Conservation (phyloP, 2,888 invertebrate genomes). For the Encarsia formosa region DNA sequence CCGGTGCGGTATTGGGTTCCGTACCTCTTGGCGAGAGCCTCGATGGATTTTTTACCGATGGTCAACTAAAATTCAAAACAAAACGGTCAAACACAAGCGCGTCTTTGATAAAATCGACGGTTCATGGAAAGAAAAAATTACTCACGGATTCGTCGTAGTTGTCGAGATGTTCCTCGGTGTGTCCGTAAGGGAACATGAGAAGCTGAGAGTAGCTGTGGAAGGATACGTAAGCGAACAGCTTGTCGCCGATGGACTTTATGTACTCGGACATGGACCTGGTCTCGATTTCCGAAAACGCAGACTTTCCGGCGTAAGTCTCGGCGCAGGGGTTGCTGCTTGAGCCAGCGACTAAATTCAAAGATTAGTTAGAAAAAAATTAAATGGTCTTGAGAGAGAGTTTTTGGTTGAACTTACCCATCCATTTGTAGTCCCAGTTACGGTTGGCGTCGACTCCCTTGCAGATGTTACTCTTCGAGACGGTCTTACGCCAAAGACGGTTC, state of each 20-base stretch:
- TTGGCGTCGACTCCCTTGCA: conserved; percentile 71
- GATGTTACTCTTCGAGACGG: conserved; percentile 49
- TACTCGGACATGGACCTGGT: conserved; percentile 56
- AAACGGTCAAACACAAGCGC: neutral
- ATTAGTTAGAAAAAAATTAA: neutral
- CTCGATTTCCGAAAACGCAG: conserved; percentile 69
- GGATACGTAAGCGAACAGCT: conserved; percentile 62
- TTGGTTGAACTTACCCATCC: conserved; percentile 54
- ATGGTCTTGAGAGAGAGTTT: too few species aligned
- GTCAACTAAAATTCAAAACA: conserved; percentile 44
- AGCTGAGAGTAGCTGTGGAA: conserved; percentile 74
- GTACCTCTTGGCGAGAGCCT: conserved; percentile 55
- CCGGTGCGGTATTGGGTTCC: conserved; percentile 62
- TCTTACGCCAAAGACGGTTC: conserved; percentile 70
- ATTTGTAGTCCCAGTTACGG: conserved; percentile 70
- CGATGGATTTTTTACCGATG: conserved; percentile 48
- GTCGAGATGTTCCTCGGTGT: conserved; percentile 56
- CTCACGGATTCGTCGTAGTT: conserved; percentile 57
- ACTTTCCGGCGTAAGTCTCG: conserved; percentile 63
- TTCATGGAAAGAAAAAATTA: neutral
- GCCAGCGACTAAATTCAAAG: conserved; percentile 52
- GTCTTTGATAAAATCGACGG: neutral
- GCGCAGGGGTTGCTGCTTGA: conserved; percentile 58
- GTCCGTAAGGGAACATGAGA: conserved; percentile 67
- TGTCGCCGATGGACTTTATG: conserved; percentile 52